Percentiles rank a stretch among this genome's conserved stretches.
These are phyloP conservation scores for Synchiropus splendidus DNA, from an alignment of 2,113 vertebrate species.

Conservation along the genomic window DNA sequence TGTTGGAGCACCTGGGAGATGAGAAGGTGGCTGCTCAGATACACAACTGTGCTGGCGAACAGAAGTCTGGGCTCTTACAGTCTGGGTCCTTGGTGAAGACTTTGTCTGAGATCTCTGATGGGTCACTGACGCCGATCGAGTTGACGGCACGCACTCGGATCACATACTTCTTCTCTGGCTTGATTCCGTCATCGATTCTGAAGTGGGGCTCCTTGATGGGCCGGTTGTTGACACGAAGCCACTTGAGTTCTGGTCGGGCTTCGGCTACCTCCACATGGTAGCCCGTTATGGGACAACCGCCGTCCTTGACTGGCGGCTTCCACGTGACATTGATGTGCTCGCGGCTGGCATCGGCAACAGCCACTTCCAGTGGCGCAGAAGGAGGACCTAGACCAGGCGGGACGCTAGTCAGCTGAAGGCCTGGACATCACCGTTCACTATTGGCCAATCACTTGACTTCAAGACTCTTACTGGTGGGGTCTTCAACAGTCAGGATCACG, in stretches of 20 bases:
- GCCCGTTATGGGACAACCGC: slow-evolving; percentile 85
- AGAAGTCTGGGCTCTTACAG: slow-evolving; percentile 67
- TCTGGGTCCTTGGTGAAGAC: slow-evolving; percentile 93
- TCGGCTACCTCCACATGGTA: slow-evolving; percentile 95
- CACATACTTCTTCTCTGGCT: slow-evolving; percentile 92
- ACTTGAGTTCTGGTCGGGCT: slow-evolving; percentile 87
- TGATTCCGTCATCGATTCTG: slow-evolving; percentile 85
- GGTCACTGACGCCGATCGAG: slow-evolving; percentile 84
- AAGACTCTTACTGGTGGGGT: slow-evolving; percentile 76
- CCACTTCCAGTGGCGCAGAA: slow-evolving; percentile 83
- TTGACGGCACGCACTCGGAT: slow-evolving; percentile 92
- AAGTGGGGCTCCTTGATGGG: slow-evolving; percentile 89
- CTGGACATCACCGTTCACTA: too few relatives aligned
- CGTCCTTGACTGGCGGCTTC: slow-evolving; percentile 88
- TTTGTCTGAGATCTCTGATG: slow-evolving; percentile 88
- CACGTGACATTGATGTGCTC: slow-evolving; percentile 88
- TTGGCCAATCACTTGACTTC: too few relatives aligned
- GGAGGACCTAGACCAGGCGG: slow-evolving; percentile 71
- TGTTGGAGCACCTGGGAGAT: slow-evolving; percentile 76
- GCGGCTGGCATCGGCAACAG: slow-evolving; percentile 82
- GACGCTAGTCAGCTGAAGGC: not conserved
- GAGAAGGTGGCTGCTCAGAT: not conserved
- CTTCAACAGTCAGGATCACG: slow-evolving; percentile 80
- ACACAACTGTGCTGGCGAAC: not conserved
- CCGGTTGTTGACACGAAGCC: slow-evolving; percentile 89